Conservation (phyloP, 2,888 invertebrate species). For the Caenorhabditis sp. region DNA sequence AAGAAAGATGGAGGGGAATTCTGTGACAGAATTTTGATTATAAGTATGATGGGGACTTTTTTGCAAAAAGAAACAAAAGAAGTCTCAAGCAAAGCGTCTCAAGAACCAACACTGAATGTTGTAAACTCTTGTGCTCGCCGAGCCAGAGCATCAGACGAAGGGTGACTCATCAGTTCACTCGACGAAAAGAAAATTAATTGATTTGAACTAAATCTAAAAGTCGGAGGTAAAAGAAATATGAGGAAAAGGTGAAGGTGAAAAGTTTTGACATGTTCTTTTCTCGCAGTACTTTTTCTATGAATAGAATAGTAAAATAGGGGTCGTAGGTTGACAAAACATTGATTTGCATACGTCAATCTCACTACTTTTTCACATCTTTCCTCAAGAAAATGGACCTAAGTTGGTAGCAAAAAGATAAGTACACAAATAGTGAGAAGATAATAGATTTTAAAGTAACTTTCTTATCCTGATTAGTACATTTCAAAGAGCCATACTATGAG, state of each 20-base stretch:
- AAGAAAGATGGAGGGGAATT: not conserved
- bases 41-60: not conserved
- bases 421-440: not conserved
- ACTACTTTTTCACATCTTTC: not conserved
- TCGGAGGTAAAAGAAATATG: not conserved
- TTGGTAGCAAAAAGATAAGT: not conserved
- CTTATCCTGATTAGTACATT: not conserved
- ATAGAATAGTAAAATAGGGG: slow-evolving; percentile 46
- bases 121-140: slow-evolving; percentile 22
- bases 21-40: not conserved
- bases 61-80: slow-evolving; percentile 14
- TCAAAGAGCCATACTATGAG: not conserved
- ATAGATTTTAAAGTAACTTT: not conserved
- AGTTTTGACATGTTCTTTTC: slow-evolving; percentile 18
- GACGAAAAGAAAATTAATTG: slow-evolving; percentile 26
- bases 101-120: slow-evolving; percentile 6
- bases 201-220: slow-evolving; percentile 24
- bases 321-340: slow-evolving; percentile 48
- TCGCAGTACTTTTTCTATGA: slow-evolving; percentile 37
- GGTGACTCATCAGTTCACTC: slow-evolving; percentile 45
- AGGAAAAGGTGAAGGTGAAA: not conserved
- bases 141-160: slow-evolving; percentile 30
- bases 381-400: not conserved
- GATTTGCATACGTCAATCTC: slow-evolving; percentile 39
- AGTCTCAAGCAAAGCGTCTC: slow-evolving; percentile 13